Evolutionary conservation across 1,140 invertebrate species (phyloP).

Genomic region (Eciton burchellii): DNA sequence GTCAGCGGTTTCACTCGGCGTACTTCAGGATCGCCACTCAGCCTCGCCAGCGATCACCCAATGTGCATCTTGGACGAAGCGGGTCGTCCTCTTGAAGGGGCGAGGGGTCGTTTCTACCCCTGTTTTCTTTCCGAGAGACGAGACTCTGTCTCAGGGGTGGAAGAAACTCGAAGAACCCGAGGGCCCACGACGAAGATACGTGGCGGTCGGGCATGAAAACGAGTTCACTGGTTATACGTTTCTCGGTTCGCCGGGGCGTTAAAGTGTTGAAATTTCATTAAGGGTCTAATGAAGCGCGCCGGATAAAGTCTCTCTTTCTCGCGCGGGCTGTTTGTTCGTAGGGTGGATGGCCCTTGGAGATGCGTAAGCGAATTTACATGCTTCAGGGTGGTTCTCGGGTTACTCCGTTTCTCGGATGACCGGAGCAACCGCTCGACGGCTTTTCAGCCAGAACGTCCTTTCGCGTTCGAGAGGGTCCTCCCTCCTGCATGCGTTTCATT

Average conservation of each 20-base stretch:
- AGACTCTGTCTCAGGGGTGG: slow-evolving; percentile 48
- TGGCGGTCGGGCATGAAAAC: slow-evolving; percentile 76
- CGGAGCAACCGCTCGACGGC: slow-evolving; percentile 66
- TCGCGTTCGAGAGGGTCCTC: slow-evolving; percentile 50
- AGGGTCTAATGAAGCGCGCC: slow-evolving; percentile 77
- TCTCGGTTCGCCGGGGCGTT: slow-evolving; percentile 75
- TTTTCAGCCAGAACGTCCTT: slow-evolving; percentile 73
- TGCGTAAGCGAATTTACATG: slow-evolving; percentile 77
- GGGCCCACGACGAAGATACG: slow-evolving; percentile 71
- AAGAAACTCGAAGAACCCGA: slow-evolving; percentile 67
- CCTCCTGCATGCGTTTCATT: slow-evolving; percentile 69
- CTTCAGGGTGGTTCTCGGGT: slow-evolving; percentile 72
- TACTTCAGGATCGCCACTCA: slow-evolving; percentile 69
- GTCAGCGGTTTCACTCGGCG: slow-evolving; percentile 61
- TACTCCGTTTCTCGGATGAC: slow-evolving; percentile 72
- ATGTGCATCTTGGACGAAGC: slow-evolving; percentile 57
- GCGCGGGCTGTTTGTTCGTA: slow-evolving; percentile 73
- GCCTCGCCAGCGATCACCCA: slow-evolving; percentile 26
- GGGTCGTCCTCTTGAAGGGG: slow-evolving; percentile 61
- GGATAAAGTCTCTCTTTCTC: slow-evolving; percentile 73
- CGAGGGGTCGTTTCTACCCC: slow-evolving; percentile 59
- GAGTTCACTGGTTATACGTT: slow-evolving; percentile 83
- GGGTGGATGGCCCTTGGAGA: slow-evolving; percentile 76
- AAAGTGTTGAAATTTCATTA: slow-evolving; percentile 81
- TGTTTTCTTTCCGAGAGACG: slow-evolving; percentile 73